These are phyloP conservation scores for Erythrocebus patas DNA, from an alignment of 2,113 vertebrate genomes.

Conservation along the genomic window DNA sequence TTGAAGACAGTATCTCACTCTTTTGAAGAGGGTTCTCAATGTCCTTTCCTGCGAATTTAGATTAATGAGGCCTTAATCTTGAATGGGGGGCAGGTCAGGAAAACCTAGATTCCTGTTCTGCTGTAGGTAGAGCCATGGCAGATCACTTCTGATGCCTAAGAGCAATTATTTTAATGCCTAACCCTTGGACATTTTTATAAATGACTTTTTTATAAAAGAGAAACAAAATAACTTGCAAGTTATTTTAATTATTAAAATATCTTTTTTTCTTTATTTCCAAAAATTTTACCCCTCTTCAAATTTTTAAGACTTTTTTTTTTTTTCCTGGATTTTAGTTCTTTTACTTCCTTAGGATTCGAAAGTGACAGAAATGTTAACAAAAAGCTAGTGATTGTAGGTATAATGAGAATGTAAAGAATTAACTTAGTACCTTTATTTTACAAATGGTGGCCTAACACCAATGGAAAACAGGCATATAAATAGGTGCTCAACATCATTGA, in stretches of 20 bases:
- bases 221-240: constrained; percentile 67
- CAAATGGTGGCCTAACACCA: neutral
- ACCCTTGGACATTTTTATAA: neutral
- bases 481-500: too few relatives aligned
- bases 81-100: constrained; percentile 57
- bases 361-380: neutral
- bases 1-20: constrained; percentile 74
- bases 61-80: constrained; percentile 79
- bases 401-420: neutral
- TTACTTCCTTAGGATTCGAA: neutral
- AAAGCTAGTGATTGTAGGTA: neutral
- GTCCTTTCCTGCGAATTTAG: constrained; percentile 77
- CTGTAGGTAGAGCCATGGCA: constrained; percentile 65
- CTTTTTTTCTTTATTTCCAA: constrained; percentile 2
- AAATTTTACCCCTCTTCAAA: neutral
- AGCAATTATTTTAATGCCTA: constrained; percentile 56
- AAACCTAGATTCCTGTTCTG: constrained; percentile 70
- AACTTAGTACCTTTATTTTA: neutral
- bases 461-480: too few relatives aligned
- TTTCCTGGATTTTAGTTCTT: neutral
- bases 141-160: constrained; percentile 61
- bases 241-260: neutral
- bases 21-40: constrained; percentile 78
- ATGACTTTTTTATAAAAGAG: constrained; percentile 56
- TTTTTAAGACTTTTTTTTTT: neutral